These are phyloP conservation scores for Amblyornis subalaris DNA, from an alignment of 2,113 vertebrate species.

Conservation along the genomic window DNA sequence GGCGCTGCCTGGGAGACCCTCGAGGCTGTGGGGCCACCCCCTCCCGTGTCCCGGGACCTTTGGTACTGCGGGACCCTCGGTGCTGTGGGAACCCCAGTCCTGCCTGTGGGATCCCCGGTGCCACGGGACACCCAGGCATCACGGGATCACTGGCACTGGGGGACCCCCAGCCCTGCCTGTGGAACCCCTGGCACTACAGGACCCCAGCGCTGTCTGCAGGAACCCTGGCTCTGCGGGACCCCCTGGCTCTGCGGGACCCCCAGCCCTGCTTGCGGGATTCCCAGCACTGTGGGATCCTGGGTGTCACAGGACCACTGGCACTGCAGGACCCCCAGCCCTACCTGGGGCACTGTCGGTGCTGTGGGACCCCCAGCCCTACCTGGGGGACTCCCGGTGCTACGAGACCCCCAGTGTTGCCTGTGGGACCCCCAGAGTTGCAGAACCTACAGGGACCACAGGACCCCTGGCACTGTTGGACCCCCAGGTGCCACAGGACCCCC, in stretches of 20 bases:
- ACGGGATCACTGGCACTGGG: background rate
- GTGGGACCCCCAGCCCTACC: background rate
- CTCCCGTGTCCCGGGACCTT: background rate
- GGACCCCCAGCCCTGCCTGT: background rate
- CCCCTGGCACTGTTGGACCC: background rate
- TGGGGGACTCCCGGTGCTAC: background rate
- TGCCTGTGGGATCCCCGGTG: background rate
- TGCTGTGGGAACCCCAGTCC: background rate
- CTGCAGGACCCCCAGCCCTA: too few relatives aligned
- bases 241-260: background rate
- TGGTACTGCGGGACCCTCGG: background rate
- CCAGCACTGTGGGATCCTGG: too few relatives aligned
- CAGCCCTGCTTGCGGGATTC: background rate
- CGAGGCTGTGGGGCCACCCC: background rate
- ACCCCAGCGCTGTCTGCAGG: background rate
- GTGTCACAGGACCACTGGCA: background rate
- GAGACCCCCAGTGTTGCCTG: background rate
- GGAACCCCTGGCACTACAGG: background rate
- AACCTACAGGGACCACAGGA: background rate
- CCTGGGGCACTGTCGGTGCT: rapidly evolving
- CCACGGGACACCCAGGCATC: background rate
- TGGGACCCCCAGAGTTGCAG: background rate
- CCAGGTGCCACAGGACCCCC: background rate
- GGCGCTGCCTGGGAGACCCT: background rate
- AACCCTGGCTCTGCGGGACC: background rate